Percentiles rank a stretch among this genome's conserved stretches.
These are phyloP conservation scores for Venusia cambrica DNA, from an alignment of 2,888 invertebrate species.

Conservation along the genomic window DNA sequence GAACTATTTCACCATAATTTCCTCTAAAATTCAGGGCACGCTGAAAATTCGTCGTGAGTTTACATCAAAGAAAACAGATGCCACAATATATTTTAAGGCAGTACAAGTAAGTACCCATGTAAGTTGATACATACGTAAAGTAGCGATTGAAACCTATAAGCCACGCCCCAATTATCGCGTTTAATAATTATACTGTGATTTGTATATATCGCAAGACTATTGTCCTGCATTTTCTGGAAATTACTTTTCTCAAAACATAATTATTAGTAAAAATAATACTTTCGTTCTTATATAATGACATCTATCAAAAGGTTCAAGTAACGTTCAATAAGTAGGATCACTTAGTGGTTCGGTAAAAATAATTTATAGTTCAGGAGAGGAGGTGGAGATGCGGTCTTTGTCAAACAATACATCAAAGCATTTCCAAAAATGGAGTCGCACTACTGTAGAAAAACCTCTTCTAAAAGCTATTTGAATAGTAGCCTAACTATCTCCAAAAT, in stretches of 20 bases:
- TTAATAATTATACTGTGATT: too few relatives aligned
- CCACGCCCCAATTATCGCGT: too few relatives aligned
- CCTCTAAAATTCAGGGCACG: slow-evolving; percentile 58
- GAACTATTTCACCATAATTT: slow-evolving; percentile 66
- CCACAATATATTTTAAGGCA: slow-evolving; percentile 1
- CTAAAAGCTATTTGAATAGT: slow-evolving; percentile 16
- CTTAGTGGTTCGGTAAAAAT: too few relatives aligned
- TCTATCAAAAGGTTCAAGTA: too few relatives aligned
- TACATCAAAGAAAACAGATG: slow-evolving; percentile 64
- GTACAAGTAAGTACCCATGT: neutral
- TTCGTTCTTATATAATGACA: too few relatives aligned
- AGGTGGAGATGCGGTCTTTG: slow-evolving; percentile 8
- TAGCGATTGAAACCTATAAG: neutral
- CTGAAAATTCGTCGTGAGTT: slow-evolving; percentile 58
- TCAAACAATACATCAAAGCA: slow-evolving; percentile 16
- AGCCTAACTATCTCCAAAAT: slow-evolving; percentile 17
- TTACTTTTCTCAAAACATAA: too few relatives aligned
- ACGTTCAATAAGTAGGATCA: too few relatives aligned
- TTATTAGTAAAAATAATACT: too few relatives aligned
- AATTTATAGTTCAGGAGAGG: too few relatives aligned
- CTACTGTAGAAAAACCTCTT: slow-evolving; percentile 22
- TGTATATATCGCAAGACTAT: too few relatives aligned
- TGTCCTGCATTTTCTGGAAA: too few relatives aligned
- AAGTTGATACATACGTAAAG: neutral
- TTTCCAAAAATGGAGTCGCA: slow-evolving; percentile 24